Conservation (phyloP, 2,113 vertebrate species). For the Protomyctophum bolini region DNA sequence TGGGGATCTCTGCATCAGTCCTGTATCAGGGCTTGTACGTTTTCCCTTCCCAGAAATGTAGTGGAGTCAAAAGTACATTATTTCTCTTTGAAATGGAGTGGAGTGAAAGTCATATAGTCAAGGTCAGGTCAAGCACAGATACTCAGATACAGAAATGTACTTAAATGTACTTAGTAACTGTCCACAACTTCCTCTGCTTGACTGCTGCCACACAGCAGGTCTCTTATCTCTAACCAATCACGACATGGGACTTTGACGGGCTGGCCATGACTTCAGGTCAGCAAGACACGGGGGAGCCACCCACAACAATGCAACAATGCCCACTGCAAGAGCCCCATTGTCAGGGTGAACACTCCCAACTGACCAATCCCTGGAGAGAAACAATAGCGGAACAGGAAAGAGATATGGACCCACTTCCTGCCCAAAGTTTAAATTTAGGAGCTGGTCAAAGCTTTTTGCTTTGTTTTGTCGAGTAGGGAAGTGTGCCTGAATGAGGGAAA, state of each 20-base stretch:
- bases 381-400: conserved; percentile 44
- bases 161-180: too few relatives aligned
- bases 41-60: too few relatives aligned
- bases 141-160: too few relatives aligned
- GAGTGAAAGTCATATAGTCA: too few relatives aligned
- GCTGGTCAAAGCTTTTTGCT: neutral
- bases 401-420: conserved; percentile 43
- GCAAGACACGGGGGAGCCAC: conserved; percentile 7
- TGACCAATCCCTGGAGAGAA: conserved; percentile 26
- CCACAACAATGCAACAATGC: conserved; percentile 51
- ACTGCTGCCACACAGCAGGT: neutral
- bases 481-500: neutral
- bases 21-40: too few relatives aligned
- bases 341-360: conserved; percentile 31
- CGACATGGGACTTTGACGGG: conserved; percentile 9
- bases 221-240: neutral
- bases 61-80: too few relatives aligned
- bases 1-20: too few relatives aligned
- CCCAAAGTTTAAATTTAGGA: conserved; percentile 28
- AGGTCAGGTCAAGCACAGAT: neutral
- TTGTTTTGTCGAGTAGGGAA: neutral
- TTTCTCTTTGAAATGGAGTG: too few relatives aligned
- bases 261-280: conserved; percentile 23
- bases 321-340: conserved; percentile 41
- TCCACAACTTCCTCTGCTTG: neutral